Evolutionary conservation across 1,140 invertebrate genomes (phyloP).

Genomic region (Melitaea cinxia): DNA sequence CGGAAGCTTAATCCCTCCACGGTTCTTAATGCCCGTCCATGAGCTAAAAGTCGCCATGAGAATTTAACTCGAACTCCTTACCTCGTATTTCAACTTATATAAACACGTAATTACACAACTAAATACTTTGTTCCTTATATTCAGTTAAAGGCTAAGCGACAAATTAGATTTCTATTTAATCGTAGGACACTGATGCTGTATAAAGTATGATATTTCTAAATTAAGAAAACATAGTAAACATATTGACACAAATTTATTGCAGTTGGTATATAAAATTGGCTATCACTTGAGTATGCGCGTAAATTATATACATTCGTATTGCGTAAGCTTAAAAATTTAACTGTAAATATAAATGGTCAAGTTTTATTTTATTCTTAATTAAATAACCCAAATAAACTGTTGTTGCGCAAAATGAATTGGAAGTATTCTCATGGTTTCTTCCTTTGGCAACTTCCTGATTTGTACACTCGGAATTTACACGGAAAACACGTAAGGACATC

Average conservation of each 20-base stretch:
- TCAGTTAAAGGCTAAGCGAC: background rate
- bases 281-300: background rate
- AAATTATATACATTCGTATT: background rate
- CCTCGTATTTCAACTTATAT: background rate
- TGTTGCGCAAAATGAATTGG: constrained; percentile 14
- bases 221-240: background rate
- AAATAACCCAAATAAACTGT: background rate
- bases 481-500: constrained; percentile 41
- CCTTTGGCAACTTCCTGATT: constrained; percentile 36
- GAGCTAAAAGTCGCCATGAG: constrained; percentile 7
- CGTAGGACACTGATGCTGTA: background rate
- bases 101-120: constrained; percentile 5
- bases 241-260: no score
- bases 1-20: constrained; percentile 8
- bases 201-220: background rate
- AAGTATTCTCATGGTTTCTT: constrained; percentile 35
- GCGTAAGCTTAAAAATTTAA: background rate
- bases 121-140: background rate
- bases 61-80: background rate
- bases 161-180: background rate
- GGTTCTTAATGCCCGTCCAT: constrained; percentile 11
- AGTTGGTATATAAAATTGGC: no score
- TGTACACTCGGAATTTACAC: constrained; percentile 29
- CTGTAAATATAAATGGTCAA: background rate
- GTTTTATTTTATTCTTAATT: background rate